A percentile compares a stretch with the other conserved stretches of the same genome.
phyloP scores from a whole-genome alignment of 2,888 invertebrate genomes.

The Athalia circularis region DNA sequence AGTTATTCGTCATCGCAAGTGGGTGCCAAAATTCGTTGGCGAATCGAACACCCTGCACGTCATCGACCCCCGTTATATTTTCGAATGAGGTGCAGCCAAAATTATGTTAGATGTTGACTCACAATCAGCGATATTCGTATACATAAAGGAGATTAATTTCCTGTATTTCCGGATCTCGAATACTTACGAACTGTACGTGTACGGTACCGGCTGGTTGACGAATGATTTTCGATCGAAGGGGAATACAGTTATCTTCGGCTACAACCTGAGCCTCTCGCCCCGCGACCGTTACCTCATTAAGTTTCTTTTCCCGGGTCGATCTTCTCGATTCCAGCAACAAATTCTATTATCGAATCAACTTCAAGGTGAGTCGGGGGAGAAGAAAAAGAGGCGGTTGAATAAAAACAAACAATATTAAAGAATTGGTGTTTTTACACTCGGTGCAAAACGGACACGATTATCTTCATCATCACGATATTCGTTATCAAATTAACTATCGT shows the following conservation, averaged over 20 bases:
- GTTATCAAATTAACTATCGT: no score
- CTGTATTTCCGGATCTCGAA: slow-evolving; percentile 2
- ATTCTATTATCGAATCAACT: not conserved
- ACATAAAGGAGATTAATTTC: no score
- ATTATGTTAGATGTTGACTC: not conserved
- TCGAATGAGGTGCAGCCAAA: not conserved
- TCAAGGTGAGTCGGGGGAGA: not conserved
- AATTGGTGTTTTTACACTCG: no score
- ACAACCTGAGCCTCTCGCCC: not conserved
- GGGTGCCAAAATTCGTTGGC: not conserved
- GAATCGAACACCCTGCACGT: not conserved
- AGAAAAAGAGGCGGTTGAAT: no score
- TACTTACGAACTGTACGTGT: not conserved
- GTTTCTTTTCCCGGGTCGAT: slow-evolving; percentile 10
- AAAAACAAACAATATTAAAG: no score
- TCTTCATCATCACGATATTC: no score
- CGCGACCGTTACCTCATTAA: slow-evolving; percentile 33
- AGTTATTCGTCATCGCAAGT: no score
- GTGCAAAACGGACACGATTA: no score
- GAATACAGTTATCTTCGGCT: slow-evolving; percentile 28
- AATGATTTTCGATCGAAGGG: slow-evolving; percentile 24
- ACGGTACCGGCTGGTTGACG: not conserved
- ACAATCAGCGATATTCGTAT: not conserved
- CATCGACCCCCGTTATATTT: slow-evolving; percentile 3
- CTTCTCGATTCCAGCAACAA: not conserved